Evolutionary conservation across 2,797 vertebrate genomes (phyloP).

Genomic region (Meriones psammophilus): DNA sequence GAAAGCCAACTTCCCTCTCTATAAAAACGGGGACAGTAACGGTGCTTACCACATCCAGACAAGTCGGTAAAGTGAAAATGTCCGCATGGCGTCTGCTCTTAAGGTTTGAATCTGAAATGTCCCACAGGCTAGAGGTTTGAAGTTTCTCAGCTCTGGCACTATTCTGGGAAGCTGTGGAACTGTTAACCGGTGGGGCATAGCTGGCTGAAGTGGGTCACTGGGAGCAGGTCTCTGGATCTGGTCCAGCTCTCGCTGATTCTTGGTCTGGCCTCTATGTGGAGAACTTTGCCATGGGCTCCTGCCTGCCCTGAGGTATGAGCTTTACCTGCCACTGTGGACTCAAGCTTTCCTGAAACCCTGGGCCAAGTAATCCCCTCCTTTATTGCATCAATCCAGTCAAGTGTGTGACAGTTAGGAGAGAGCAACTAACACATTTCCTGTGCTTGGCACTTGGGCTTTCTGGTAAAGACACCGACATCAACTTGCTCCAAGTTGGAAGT

Average conservation of each 20-base stretch:
- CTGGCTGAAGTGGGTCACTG: neutral
- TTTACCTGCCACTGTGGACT: neutral
- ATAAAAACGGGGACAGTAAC: neutral
- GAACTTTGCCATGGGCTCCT: neutral
- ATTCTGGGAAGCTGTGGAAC: neutral
- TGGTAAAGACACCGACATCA: neutral
- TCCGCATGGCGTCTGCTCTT: neutral
- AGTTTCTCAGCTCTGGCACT: neutral
- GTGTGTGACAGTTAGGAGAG: neutral
- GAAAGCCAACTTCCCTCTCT: neutral
- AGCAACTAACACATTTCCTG: neutral
- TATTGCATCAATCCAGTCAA: neutral
- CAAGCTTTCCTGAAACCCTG: neutral
- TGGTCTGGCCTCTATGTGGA: neutral
- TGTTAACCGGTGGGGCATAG: neutral
- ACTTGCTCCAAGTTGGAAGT: neutral
- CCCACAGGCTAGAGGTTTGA: neutral
- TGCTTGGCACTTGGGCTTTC: neutral
- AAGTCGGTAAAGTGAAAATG: neutral
- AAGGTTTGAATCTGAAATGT: neutral
- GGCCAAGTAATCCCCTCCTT: neutral
- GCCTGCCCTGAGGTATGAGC: neutral
- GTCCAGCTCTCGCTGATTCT: neutral
- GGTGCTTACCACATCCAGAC: neutral
- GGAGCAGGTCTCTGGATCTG: neutral